These are phyloP conservation scores for Opisthocomus hoazin DNA, from an alignment of 2,113 vertebrate species.

Conservation along the genomic window DNA sequence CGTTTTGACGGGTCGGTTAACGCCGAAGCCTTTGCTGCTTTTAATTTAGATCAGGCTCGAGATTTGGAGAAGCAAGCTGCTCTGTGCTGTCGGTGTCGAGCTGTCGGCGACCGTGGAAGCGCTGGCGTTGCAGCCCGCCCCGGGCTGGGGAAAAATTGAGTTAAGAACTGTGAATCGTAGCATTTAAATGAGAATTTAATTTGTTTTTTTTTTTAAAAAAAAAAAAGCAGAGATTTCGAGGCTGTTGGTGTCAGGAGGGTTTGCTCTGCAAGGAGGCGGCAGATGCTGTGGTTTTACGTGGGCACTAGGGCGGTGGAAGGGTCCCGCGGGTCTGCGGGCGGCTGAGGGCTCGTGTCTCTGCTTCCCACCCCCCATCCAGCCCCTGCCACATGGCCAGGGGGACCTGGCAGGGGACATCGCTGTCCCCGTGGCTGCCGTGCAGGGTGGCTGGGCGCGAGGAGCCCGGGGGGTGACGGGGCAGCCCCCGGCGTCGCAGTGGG, in stretches of 20 bases:
- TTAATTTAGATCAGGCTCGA: conserved; percentile 54
- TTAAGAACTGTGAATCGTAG: not conserved
- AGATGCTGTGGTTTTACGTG: not conserved
- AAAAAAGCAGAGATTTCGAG: not conserved
- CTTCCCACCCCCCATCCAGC: not conserved
- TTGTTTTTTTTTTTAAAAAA: not conserved
- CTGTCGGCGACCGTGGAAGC: not conserved
- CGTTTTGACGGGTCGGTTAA: conserved; percentile 22
- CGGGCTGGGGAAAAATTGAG: not conserved
- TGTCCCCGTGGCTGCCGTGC: not conserved
- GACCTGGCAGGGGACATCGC: too few species aligned
- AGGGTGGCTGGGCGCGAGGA: accelerated
- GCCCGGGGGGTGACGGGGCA: not conserved
- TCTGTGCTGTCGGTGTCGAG: conserved; percentile 18
- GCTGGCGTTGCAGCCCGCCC: not conserved
- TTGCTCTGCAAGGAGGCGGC: not conserved
- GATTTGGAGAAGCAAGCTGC: conserved; percentile 33
- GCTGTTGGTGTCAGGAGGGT: not conserved
- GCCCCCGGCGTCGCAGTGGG: not conserved
- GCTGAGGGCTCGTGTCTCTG: not conserved
- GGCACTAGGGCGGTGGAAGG: not conserved
- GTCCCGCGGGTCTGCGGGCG: not conserved
- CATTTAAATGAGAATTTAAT: conserved; percentile 24
- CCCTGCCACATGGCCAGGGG: accelerated
- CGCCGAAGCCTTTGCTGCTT: conserved; percentile 11